phyloP scores from a whole-genome alignment of 2,797 vertebrate species.

The Cryptoblepharus egeriae region DNA sequence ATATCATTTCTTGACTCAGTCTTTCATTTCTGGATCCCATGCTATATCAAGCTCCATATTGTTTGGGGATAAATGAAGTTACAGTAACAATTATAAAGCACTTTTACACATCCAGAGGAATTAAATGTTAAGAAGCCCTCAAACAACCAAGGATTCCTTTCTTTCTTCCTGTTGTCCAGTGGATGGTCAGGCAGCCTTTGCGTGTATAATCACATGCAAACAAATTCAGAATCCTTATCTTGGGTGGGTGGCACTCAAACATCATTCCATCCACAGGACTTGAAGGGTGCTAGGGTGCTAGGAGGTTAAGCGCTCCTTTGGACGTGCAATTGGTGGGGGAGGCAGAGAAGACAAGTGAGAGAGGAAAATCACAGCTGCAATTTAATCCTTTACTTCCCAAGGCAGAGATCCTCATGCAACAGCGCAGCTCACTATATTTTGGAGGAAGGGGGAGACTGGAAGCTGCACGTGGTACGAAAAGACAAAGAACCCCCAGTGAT shows the following conservation, averaged over 20 bases:
- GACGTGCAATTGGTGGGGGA: not conserved
- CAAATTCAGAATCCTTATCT: conserved; percentile 79
- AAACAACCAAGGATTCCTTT: not conserved
- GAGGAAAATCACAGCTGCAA: conserved; percentile 24
- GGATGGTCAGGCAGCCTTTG: conserved; percentile 65
- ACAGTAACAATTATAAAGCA: not conserved
- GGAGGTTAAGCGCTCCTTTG: not conserved
- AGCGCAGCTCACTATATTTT: conserved; percentile 19
- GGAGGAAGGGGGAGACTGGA: not conserved
- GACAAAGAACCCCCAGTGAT: fast-evolving
- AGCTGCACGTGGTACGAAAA: fast-evolving
- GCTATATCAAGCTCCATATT: not conserved
- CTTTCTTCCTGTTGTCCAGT: not conserved
- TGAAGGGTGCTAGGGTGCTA: not conserved
- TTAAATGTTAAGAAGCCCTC: not conserved
- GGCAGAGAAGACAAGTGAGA: not conserved
- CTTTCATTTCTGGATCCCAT: not conserved
- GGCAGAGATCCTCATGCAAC: not conserved
- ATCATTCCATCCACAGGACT: conserved; percentile 77
- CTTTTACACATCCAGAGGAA: not conserved
- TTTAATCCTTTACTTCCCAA: not conserved
- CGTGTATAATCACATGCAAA: conserved; percentile 56
- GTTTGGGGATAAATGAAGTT: not conserved
- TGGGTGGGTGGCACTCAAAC: conserved; percentile 59
- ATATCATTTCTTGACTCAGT: too few relatives aligned